Percentiles rank a stretch among this genome's conserved stretches.
phyloP scores from a whole-genome alignment of 2,888 invertebrate genomes.

The Campoplex nolae region DNA sequence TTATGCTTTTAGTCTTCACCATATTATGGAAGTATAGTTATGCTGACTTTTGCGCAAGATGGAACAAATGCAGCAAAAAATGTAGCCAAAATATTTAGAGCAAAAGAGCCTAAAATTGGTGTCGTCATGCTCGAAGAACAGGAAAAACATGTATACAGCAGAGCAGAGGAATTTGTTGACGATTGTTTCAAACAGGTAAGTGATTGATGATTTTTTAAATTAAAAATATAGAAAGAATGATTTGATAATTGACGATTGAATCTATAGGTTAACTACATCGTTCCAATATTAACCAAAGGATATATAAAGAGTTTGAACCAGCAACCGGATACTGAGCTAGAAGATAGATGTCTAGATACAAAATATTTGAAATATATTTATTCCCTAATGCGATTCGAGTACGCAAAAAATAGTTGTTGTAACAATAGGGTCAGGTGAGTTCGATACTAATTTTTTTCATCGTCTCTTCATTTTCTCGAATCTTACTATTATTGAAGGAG shows the following conservation, averaged over 20 bases:
- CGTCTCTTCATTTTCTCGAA: not conserved
- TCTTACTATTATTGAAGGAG: not conserved
- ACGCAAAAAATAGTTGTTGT: conserved; percentile 74
- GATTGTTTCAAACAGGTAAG: conserved; percentile 87
- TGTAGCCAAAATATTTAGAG: conserved; percentile 85
- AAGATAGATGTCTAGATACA: conserved; percentile 71
- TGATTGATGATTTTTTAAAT: not conserved
- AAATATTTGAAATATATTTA: conserved; percentile 79
- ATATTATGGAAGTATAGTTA: conserved; percentile 79
- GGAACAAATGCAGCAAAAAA: conserved; percentile 85
- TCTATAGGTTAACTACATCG: conserved; percentile 86
- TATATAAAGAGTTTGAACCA: conserved; percentile 85
- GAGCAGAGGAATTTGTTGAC: conserved; percentile 86
- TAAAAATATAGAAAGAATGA: not conserved
- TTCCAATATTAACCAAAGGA: conserved; percentile 86
- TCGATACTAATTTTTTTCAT: no score
- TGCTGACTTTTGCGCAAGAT: conserved; percentile 87
- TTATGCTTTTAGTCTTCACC: conserved; percentile 64
- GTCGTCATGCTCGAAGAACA: conserved; percentile 85
- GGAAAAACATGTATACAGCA: conserved; percentile 85
- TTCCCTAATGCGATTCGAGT: conserved; percentile 77
- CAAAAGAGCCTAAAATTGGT: conserved; percentile 82
- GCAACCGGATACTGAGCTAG: conserved; percentile 72
- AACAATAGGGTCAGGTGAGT: conserved; percentile 78
- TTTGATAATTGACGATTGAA: conserved; percentile 33